Evolutionary conservation across 92 coral and sea anemone species (phyloP).

Genomic region (Parazoanthus atlanticus): DNA sequence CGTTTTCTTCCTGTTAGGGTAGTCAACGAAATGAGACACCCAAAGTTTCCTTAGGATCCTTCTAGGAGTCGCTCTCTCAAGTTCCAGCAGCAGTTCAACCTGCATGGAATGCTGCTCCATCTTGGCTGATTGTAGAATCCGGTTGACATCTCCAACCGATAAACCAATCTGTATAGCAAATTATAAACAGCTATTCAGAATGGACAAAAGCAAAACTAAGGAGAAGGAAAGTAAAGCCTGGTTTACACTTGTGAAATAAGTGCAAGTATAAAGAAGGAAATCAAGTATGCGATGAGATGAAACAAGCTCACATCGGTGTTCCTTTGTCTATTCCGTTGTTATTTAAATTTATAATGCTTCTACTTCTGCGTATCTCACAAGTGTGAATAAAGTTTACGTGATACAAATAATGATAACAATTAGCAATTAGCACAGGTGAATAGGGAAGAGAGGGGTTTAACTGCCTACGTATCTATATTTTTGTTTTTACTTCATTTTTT

Average conservation of each 20-base stretch:
- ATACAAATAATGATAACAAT: too few relatives aligned
- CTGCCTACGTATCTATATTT: background rate
- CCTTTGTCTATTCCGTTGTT: too few relatives aligned
- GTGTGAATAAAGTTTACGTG: too few relatives aligned
- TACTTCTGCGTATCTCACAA: too few relatives aligned
- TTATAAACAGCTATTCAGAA: too few relatives aligned
- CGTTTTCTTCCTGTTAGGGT: conserved; percentile 80
- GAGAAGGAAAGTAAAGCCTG: background rate
- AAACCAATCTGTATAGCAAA: conserved; percentile 68
- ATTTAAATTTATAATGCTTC: too few relatives aligned
- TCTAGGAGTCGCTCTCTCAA: conserved; percentile 89
- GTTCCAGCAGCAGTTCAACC: conserved; percentile 83
- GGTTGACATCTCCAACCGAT: conserved; percentile 89
- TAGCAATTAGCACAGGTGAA: too few relatives aligned
- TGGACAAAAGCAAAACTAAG: background rate
- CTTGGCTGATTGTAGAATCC: conserved; percentile 87
- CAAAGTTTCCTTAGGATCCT: conserved; percentile 76
- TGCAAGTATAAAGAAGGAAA: background rate
- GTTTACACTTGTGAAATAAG: background rate
- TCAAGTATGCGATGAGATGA: too few relatives aligned
- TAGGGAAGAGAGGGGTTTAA: too few relatives aligned
- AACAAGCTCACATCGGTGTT: too few relatives aligned
- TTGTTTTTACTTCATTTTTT: too few relatives aligned
- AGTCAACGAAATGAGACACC: conserved; percentile 80
- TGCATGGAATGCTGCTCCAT: conserved; percentile 95